Percentiles rank a stretch among this genome's conserved stretches.
These are phyloP conservation scores for Elysia crispata DNA, from an alignment of 2,888 invertebrate species.

Conservation along the genomic window DNA sequence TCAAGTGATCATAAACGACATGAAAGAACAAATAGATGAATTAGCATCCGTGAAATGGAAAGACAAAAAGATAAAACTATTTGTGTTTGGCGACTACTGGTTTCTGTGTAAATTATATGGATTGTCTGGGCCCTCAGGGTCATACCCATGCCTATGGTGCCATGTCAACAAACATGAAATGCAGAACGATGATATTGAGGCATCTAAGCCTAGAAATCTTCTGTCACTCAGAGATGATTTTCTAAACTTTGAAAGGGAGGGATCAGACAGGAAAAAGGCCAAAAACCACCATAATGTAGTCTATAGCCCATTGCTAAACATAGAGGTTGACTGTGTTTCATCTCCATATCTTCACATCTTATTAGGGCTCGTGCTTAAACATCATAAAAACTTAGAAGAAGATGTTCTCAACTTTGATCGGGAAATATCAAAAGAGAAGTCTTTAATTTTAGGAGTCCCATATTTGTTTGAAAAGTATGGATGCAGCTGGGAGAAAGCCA, in stretches of 20 bases:
- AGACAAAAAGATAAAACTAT: background rate
- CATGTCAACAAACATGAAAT: background rate
- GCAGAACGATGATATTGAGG: background rate
- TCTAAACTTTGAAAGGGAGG: background rate
- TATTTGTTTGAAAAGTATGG: no score
- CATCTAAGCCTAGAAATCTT: background rate
- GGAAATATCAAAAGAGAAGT: no score
- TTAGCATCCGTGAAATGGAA: no score
- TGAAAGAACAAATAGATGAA: no score
- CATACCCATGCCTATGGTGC: constrained; percentile 31
- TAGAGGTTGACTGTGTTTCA: background rate
- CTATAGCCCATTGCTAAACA: background rate
- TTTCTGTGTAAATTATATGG: constrained; percentile 1
- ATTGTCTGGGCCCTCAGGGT: background rate
- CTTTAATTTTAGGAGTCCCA: no score
- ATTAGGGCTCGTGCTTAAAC: constrained; percentile 20
- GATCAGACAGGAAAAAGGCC: constrained; percentile 5
- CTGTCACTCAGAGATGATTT: background rate
- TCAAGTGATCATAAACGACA: no score
- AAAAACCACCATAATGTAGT: background rate
- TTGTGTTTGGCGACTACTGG: constrained; percentile 25
- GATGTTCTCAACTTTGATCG: no score
- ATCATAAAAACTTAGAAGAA: no score
- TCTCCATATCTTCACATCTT: constrained; percentile 30
- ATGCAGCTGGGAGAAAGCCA: no score